phyloP scores from a whole-genome alignment of 2,113 vertebrate species.

The Daphoenositta chrysoptera region DNA sequence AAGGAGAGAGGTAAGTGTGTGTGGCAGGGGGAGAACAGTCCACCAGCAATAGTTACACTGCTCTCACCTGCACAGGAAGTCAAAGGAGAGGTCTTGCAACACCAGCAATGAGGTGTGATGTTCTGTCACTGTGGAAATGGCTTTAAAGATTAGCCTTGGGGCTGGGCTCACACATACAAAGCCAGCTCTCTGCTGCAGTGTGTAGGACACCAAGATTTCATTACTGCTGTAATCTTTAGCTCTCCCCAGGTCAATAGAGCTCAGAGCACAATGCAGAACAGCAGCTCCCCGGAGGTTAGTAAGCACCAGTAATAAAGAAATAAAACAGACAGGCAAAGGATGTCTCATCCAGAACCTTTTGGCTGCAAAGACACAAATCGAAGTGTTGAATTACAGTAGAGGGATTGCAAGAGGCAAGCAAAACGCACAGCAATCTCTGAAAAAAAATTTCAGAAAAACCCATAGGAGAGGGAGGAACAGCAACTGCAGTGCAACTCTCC shows the following conservation, averaged over 20 bases:
- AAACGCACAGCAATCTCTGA: not conserved
- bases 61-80: not conserved
- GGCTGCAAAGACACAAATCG: conserved; percentile 4
- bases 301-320: conserved; percentile 23
- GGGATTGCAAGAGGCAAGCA: not conserved
- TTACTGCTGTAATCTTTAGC: not conserved
- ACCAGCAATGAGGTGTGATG: not conserved
- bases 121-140: not conserved
- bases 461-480: not conserved
- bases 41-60: not conserved
- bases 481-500: not conserved
- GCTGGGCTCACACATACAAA: not conserved
- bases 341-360: not conserved
- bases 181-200: not conserved
- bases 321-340: conserved; percentile 9
- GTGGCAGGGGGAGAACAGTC: not conserved
- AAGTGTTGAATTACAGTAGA: not conserved
- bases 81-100: not conserved
- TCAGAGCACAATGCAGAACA: not conserved
- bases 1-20: not conserved
- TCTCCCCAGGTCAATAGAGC: not conserved
- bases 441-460: not conserved
- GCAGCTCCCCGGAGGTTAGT: not conserved
- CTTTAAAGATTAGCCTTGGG: not conserved
- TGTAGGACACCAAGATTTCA: not conserved